Evolutionary conservation across 2,113 vertebrate genomes (phyloP).

Genomic region (Cyanoderma ruficeps): DNA sequence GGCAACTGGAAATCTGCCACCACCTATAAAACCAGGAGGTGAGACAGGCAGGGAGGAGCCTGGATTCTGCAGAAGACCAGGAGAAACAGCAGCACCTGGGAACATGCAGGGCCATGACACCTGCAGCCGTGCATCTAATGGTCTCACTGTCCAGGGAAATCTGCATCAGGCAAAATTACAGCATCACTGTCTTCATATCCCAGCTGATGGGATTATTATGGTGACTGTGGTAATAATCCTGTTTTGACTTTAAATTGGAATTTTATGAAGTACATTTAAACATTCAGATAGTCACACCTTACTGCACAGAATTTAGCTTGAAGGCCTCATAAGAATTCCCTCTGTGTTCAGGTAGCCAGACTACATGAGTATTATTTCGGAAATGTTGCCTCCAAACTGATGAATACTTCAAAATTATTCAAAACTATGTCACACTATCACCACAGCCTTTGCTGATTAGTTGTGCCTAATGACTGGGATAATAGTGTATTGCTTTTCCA

Average conservation of each 20-base stretch:
- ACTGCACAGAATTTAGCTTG: neutral
- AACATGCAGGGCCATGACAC: neutral
- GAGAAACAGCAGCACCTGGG: neutral
- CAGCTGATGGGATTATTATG: neutral
- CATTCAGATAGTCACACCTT: neutral
- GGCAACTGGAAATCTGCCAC: neutral
- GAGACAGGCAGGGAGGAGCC: neutral
- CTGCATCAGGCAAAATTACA: neutral
- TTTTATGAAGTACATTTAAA: neutral
- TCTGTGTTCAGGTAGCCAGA: neutral
- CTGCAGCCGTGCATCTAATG: neutral
- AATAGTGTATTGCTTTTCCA: neutral
- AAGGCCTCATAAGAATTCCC: neutral
- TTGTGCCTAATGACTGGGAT: neutral
- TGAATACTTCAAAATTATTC: neutral
- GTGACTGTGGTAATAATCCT: accelerated
- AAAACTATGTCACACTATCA: neutral
- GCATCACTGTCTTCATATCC: neutral
- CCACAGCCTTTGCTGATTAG: neutral
- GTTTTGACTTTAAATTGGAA: neutral
- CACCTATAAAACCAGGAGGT: neutral
- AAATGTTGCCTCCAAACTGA: neutral
- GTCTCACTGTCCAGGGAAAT: neutral
- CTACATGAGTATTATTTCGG: neutral
- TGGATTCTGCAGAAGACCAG: neutral